Percentiles rank a stretch among this genome's conserved stretches.
Evolutionary conservation across 2,113 vertebrate genomes (phyloP).

Genomic region (Lepus timidus): DNA sequence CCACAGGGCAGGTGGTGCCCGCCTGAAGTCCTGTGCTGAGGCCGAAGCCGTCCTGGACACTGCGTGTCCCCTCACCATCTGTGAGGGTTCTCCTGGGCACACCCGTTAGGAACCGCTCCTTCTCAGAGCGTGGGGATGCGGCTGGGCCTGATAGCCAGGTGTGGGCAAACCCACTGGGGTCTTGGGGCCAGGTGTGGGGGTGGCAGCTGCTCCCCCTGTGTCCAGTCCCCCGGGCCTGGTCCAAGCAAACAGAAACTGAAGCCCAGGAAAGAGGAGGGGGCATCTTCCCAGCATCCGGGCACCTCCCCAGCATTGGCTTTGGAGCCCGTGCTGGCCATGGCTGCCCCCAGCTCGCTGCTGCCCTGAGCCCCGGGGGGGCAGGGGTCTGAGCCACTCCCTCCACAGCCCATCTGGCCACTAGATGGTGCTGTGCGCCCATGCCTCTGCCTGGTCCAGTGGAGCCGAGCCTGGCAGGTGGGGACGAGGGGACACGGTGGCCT

Average conservation of each 20-base stretch:
- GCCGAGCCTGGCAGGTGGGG: not conserved
- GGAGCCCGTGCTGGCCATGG: too few species aligned
- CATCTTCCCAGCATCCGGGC: conserved; percentile 71
- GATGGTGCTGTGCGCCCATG: conserved; percentile 72
- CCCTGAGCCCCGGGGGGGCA: not conserved
- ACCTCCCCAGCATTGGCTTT: conserved; percentile 55
- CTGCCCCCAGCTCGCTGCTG: not conserved
- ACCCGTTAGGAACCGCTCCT: not conserved
- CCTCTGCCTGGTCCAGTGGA: fast-evolving
- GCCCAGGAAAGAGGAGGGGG: conserved; percentile 53
- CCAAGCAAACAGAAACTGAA: not conserved
- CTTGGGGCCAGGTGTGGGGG: fast-evolving
- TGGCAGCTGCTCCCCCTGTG: not conserved
- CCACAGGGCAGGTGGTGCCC: not conserved
- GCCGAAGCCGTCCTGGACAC: too few species aligned
- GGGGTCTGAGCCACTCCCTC: fast-evolving
- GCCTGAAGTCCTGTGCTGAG: too few species aligned
- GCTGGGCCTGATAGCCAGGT: not conserved
- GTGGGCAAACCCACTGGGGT: too few species aligned
- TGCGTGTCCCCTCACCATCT: fast-evolving
- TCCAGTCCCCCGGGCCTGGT: not conserved
- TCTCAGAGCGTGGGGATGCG: fast-evolving
- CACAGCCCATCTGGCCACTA: conserved; percentile 62
- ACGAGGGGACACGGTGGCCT: fast-evolving
- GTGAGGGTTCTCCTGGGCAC: not conserved